Conservation (phyloP, 2,797 vertebrate species). For the Darevskia mixta region DNA sequence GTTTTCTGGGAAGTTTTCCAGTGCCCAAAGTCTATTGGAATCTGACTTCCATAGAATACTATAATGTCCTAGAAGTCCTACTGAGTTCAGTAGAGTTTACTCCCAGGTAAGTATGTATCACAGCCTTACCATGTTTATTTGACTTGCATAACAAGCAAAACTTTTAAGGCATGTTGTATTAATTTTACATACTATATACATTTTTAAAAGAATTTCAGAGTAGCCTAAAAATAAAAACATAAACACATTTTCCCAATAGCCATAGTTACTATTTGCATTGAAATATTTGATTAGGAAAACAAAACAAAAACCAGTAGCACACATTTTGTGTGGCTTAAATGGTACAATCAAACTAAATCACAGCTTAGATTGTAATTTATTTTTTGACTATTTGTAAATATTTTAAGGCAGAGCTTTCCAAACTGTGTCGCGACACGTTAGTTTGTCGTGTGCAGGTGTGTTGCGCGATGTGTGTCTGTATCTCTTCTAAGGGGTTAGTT, state of each 20-base stretch:
- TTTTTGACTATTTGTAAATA: neutral
- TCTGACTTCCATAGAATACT: neutral
- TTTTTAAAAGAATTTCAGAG: neutral
- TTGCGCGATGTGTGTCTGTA: too few relatives aligned
- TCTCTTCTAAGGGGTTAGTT: too few relatives aligned
- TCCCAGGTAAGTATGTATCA: neutral
- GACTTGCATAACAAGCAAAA: neutral
- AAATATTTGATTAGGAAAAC: neutral
- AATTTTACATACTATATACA: neutral
- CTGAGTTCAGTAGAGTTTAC: neutral
- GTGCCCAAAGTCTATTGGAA: neutral
- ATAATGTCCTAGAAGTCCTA: neutral
- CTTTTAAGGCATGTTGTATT: neutral
- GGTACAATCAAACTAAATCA: neutral
- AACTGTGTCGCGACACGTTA: too few relatives aligned
- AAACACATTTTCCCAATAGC: neutral
- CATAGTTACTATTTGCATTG: neutral
- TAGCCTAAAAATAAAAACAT: neutral
- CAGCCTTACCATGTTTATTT: neutral
- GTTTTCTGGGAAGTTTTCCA: neutral
- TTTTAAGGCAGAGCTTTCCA: neutral
- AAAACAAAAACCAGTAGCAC: neutral
- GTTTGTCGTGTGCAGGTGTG: too few relatives aligned
- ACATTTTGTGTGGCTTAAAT: neutral
- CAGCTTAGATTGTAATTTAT: neutral